Evolutionary conservation across 2,888 invertebrate species (phyloP).

Genomic region (Dicyrtomina minuta): DNA sequence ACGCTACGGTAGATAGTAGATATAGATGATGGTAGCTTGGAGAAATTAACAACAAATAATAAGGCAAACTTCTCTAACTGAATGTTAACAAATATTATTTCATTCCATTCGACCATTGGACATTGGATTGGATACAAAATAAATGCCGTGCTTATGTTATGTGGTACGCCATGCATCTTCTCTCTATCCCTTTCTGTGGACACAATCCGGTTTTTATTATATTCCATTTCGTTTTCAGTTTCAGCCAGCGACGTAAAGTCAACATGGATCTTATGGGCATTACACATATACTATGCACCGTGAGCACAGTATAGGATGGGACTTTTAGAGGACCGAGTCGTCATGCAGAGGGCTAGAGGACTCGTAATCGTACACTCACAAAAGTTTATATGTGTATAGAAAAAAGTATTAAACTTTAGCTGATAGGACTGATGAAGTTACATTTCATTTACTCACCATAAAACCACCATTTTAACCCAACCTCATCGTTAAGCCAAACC

Average conservation of each 20-base stretch:
- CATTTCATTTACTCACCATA: slow-evolving; percentile 26
- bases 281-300: not conserved
- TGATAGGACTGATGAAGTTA: slow-evolving; percentile 23
- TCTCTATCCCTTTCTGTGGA: not conserved
- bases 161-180: not conserved
- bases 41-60: no score
- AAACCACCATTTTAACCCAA: slow-evolving; percentile 19
- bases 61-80: no score
- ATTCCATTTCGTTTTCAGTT: no score
- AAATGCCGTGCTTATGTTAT: not conserved
- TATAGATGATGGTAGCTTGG: no score
- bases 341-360: slow-evolving; percentile 2
- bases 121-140: not conserved
- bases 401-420: slow-evolving; percentile 11
- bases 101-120: not conserved
- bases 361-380: no score
- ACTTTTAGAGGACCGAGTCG: no score
- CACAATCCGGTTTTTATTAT: slow-evolving; percentile 9
- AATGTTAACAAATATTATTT: no score
- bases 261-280: no score
- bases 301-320: not conserved
- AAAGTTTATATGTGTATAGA: not conserved
- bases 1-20: no score
- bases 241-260: no score
- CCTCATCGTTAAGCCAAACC: not conserved